Evolutionary conservation across 1,140 invertebrate genomes (phyloP).

Genomic region (Nasonia vitripennis): DNA sequence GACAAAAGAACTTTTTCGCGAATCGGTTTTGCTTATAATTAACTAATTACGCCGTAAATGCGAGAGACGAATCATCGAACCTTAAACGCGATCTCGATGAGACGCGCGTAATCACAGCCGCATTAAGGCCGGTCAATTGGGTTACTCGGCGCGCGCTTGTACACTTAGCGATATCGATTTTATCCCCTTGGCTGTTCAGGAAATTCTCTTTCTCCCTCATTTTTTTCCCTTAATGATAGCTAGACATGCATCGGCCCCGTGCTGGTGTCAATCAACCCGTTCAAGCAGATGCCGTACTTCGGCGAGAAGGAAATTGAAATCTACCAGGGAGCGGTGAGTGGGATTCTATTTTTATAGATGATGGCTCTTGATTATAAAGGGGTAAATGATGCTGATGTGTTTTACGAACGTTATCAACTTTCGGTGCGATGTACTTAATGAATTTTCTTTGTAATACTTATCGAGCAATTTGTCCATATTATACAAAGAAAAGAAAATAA

Average conservation of each 20-base stretch:
- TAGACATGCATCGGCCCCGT: slow-evolving; percentile 90
- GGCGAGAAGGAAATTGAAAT: slow-evolving; percentile 83
- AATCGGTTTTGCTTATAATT: no score
- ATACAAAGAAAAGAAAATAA: no score
- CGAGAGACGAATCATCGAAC: no score
- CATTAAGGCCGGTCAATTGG: slow-evolving; percentile 8
- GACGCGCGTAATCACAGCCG: no score
- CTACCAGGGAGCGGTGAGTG: slow-evolving; percentile 85
- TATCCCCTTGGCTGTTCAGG: background rate
- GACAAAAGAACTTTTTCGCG: no score
- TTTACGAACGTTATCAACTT: no score
- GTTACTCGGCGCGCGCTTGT: background rate
- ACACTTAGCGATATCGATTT: slow-evolving; percentile 24
- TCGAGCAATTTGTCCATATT: no score
- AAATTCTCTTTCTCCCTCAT: slow-evolving; percentile 21
- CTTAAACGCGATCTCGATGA: no score
- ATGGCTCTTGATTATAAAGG: background rate
- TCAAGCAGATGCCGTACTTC: slow-evolving; percentile 85
- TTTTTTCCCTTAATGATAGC: slow-evolving; percentile 64
- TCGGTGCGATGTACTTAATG: no score
- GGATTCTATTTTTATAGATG: slow-evolving; percentile 27
- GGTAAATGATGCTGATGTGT: background rate
- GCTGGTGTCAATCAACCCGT: slow-evolving; percentile 87
- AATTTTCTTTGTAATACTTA: no score
- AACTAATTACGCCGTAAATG: no score